Percentiles rank a stretch among this genome's conserved stretches.
phyloP scores from a whole-genome alignment of 2,113 vertebrate species.

The Vombatus ursinus region DNA sequence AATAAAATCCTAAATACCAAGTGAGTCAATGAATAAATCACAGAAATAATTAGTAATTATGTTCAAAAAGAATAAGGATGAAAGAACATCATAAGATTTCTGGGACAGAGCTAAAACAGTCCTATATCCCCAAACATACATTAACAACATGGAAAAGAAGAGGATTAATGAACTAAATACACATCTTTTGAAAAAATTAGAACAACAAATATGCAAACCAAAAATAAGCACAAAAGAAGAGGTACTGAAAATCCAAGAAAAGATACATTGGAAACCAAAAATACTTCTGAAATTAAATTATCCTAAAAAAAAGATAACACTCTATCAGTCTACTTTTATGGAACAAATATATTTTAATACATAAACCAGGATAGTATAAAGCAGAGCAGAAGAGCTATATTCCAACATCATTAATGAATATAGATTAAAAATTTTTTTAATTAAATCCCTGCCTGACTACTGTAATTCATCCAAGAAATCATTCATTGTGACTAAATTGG shows the following conservation, averaged over 20 bases:
- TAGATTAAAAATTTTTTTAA: neutral
- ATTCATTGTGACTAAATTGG: neutral
- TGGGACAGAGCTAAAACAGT: neutral
- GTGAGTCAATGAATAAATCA: neutral
- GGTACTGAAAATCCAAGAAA: no score
- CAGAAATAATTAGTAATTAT: neutral
- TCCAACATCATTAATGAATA: neutral
- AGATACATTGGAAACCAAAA: neutral
- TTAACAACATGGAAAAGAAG: neutral
- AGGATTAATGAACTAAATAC: neutral
- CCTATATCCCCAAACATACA: neutral
- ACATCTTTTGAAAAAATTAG: neutral
- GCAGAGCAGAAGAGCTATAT: neutral
- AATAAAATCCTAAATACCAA: neutral
- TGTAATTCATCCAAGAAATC: neutral
- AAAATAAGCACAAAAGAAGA: neutral
- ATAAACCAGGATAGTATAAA: neutral
- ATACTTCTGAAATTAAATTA: neutral
- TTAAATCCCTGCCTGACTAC: neutral
- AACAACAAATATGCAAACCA: neutral
- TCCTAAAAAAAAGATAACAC: neutral
- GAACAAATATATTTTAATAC: neutral
- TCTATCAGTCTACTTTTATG: neutral
- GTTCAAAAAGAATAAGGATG: neutral
- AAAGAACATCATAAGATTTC: neutral